Evolutionary conservation across 2,113 vertebrate species (phyloP).

Genomic region (Sciurus niger): DNA sequence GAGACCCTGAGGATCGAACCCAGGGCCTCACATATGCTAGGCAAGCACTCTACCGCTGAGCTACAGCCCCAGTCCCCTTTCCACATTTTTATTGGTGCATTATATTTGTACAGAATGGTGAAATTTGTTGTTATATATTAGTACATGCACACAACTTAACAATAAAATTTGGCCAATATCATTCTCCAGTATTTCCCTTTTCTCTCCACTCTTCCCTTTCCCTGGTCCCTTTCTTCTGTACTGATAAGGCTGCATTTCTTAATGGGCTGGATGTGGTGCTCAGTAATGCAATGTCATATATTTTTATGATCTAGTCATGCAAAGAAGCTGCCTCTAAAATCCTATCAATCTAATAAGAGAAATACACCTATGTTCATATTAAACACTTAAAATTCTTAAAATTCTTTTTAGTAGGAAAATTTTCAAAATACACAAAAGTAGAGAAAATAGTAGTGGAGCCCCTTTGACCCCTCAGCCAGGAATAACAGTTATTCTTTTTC

Average conservation of each 20-base stretch:
- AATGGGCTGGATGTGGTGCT: neutral
- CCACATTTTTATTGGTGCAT: too few relatives aligned
- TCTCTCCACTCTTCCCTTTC: too few relatives aligned
- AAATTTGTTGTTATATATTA: too few relatives aligned
- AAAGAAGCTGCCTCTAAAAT: neutral
- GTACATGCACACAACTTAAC: too few relatives aligned
- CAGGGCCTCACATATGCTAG: too few relatives aligned
- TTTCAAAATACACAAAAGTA: conserved; percentile 21
- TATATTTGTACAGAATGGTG: too few relatives aligned
- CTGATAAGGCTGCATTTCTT: neutral
- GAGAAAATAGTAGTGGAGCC: neutral
- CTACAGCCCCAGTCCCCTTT: too few relatives aligned
- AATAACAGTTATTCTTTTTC: neutral
- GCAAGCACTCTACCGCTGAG: too few relatives aligned
- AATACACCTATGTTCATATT: conserved; percentile 25
- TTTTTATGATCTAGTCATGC: neutral
- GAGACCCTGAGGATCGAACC: too few relatives aligned
- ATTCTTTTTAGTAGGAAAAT: conserved; percentile 1
- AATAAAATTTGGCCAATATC: too few relatives aligned
- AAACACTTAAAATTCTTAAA: conserved; percentile 18
- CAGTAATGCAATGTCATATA: neutral
- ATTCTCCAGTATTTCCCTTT: too few relatives aligned
- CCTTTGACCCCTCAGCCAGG: neutral
- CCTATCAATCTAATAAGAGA: neutral
- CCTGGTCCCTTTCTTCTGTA: too few relatives aligned